Evolutionary conservation across 2,888 invertebrate genomes (phyloP).

Genomic region (Drosophila tanythrix): DNA sequence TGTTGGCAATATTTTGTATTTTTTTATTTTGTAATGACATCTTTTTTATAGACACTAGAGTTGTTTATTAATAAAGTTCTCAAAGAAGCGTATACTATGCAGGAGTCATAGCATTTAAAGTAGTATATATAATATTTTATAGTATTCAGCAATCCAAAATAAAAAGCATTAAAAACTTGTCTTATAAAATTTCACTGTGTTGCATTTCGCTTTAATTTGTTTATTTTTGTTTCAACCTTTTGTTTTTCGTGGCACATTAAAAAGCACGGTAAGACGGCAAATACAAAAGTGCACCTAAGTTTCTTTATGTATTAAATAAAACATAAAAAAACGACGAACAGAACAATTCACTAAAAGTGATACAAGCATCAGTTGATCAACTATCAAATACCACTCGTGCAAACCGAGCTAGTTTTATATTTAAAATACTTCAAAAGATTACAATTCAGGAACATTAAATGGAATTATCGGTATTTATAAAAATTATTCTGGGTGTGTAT

Average conservation of each 20-base stretch:
- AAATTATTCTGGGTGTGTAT: too few species aligned
- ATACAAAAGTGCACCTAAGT: slow-evolving; percentile 77
- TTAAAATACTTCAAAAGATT: background rate
- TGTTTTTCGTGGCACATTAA: slow-evolving; percentile 50
- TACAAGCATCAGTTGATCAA: background rate
- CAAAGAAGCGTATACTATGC: slow-evolving; percentile 5
- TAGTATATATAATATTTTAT: slow-evolving; percentile 40
- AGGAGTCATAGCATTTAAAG: slow-evolving; percentile 33
- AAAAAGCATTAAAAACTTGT: slow-evolving; percentile 53
- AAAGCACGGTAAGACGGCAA: slow-evolving; percentile 58
- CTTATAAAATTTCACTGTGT: slow-evolving; percentile 69
- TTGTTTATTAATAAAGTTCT: slow-evolving; percentile 20
- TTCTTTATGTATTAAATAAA: slow-evolving; percentile 55
- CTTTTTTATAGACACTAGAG: background rate
- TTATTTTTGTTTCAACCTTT: slow-evolving; percentile 20
- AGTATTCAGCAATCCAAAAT: slow-evolving; percentile 41
- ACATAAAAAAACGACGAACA: slow-evolving; percentile 12
- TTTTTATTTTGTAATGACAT: background rate
- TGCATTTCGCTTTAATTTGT: slow-evolving; percentile 22
- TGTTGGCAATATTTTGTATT: background rate
- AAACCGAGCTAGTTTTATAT: background rate
- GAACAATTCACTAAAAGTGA: slow-evolving; percentile 17
- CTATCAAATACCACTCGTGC: slow-evolving; percentile 4
- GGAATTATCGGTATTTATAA: background rate
- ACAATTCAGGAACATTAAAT: background rate